Evolutionary conservation across 2,888 invertebrate genomes (phyloP).

Genomic region (Drosophila meridiana): DNA sequence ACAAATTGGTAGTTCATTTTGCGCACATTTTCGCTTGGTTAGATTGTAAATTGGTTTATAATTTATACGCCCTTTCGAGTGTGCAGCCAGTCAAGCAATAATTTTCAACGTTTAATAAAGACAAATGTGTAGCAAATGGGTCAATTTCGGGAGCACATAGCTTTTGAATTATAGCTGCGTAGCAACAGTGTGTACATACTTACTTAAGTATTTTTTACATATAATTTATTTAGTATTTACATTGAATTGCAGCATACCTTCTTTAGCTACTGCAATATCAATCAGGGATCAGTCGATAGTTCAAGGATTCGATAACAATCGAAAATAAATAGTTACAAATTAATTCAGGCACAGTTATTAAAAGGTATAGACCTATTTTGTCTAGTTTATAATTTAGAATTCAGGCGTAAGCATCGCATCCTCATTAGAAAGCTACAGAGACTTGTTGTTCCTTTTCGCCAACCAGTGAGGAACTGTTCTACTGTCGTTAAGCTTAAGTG

Average conservation of each 20-base stretch:
- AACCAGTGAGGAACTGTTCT: neutral
- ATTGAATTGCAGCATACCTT: neutral
- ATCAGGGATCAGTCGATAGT: neutral
- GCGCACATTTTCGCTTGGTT: conserved; percentile 63
- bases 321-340: neutral
- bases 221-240: neutral
- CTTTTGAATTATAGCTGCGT: conserved; percentile 8
- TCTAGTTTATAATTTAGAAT: too few species aligned
- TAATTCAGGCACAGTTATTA: neutral
- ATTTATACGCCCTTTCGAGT: conserved; percentile 65
- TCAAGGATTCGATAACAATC: neutral
- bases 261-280: neutral
- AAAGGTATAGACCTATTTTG: neutral
- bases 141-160: conserved; percentile 38
- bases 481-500: neutral
- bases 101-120: conserved; percentile 69
- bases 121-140: conserved; percentile 71
- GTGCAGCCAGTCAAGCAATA: conserved; percentile 52
- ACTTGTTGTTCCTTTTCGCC: neutral
- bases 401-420: too few species aligned
- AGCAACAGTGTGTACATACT: neutral
- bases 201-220: neutral
- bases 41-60: conserved; percentile 78
- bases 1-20: conserved; percentile 73
- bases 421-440: neutral